A percentile compares a stretch with the other conserved stretches of the same genome.
phyloP scores from a whole-genome alignment of 2,888 invertebrate species.

The Lysandra bellargus region DNA sequence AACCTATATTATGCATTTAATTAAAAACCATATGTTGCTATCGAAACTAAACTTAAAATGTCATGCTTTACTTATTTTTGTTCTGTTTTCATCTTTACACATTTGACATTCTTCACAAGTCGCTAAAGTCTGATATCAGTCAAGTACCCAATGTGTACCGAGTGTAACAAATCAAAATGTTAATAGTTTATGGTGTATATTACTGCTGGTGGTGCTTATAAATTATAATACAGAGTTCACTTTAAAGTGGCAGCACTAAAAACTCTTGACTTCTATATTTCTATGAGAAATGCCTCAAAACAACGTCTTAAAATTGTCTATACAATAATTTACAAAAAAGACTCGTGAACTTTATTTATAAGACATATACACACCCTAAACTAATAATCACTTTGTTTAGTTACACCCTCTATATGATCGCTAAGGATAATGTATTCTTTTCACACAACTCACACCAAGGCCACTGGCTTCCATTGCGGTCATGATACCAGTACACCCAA shows the following conservation, averaged over 20 bases:
- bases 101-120: no score
- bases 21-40: neutral
- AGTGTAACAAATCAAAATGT: neutral
- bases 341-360: no score
- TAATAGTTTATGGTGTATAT: neutral
- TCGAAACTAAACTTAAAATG: neutral
- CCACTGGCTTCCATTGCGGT: slow-evolving; percentile 95
- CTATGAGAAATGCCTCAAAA: no score
- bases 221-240: neutral
- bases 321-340: no score
- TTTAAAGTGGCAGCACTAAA: neutral
- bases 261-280: no score
- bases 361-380: neutral
- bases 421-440: slow-evolving; percentile 6
- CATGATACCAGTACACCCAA: slow-evolving; percentile 95
- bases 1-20: neutral
- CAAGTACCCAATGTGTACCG: neutral
- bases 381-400: neutral
- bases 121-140: neutral
- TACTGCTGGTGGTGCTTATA: neutral
- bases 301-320: no score
- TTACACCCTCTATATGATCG: neutral
- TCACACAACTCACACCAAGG: slow-evolving; percentile 83
- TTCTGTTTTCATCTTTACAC: no score
- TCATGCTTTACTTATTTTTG: no score